Evolutionary conservation across 37 sponge, comb jelly and placozoan species (phyloP), one percentile per base, ranked within the genome.

Genomic region (Bolinopsis microptera): DNA sequence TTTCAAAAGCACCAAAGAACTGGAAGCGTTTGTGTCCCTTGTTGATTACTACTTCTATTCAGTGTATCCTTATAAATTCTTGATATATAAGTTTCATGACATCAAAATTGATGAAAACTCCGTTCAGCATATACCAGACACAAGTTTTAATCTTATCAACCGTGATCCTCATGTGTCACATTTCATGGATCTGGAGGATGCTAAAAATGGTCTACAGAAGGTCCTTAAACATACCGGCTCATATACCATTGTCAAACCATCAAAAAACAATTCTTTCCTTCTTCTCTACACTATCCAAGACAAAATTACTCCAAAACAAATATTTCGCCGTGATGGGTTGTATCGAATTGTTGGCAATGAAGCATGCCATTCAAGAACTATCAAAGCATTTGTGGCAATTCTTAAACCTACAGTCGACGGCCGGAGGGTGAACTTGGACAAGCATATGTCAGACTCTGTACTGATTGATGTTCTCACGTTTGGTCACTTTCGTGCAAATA

Each of bases 281-380:
- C 30, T 86, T 5, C 90, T 86, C 0, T 86, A 86, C 35, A 27
- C 90, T n/a, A 86, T 86, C 16, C 41, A 41, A 9, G 90, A 86
- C 28, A 86, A 39, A 26, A 86, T 86, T 27, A 39, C n/a, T 24
- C 61, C 90, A 26, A 86, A 86, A 41, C 61, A 13, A 25, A 22
- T 86, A 8, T n/a, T 23, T 13, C 36, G 41, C 24, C 34, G 24
- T 27, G 90, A 86, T 0, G 90, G 90, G 24, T 40, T 86, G 27
- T 86, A 86, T 41, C 90, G 39, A 18, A 86, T 86, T 86, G 80
- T 32, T 77, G 90, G 36, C 35, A 86, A 86, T 39, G 61, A 86
- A 41, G 23, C 90, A 24, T 41, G 24, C 39, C n/a, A 34, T 2
- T 40, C 36, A 13, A 86, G 39, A 36, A 28, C 34, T 30, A 39